Evolutionary conservation across 2,113 vertebrate species (phyloP).

Genomic region (Cottus gobio): DNA sequence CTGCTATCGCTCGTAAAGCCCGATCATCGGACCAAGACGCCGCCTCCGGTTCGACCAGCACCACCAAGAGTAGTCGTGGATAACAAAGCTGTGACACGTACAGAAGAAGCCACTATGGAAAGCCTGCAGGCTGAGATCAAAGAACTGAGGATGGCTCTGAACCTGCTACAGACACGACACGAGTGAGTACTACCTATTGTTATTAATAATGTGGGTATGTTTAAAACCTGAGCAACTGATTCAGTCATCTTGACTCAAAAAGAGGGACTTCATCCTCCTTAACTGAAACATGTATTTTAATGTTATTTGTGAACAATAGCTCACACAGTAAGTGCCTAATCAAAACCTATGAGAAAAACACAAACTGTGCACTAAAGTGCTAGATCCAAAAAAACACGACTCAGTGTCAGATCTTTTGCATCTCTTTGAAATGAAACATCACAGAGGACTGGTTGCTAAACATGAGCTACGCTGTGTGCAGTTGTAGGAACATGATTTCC

Average conservation of each 20-base stretch:
- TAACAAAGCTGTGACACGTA: conserved; percentile 30
- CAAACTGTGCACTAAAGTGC: neutral
- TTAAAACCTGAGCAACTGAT: neutral
- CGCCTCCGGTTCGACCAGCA: conserved; percentile 35
- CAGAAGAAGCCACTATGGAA: conserved; percentile 57
- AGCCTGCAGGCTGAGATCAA: conserved; percentile 76
- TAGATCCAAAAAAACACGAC: neutral
- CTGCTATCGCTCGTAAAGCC: conserved; percentile 50
- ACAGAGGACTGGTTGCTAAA: neutral
- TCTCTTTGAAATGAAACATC: conserved; percentile 9
- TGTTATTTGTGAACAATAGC: neutral
- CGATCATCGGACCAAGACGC: conserved; percentile 46
- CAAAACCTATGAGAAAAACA: neutral
- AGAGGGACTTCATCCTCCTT: neutral
- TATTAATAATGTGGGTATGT: neutral
- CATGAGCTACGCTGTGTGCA: neutral
- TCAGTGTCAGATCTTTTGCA: conserved; percentile 2
- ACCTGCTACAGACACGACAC: conserved; percentile 76
- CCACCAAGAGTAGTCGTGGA: conserved; percentile 42
- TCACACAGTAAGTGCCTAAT: conserved; percentile 27
- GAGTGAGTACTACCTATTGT: conserved; percentile 68
- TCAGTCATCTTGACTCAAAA: neutral
- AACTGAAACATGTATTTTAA: neutral
- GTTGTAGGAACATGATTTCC: neutral
- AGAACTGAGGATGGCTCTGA: conserved; percentile 81